A percentile compares a stretch with the other conserved stretches of the same genome.
These are phyloP conservation scores for Poecilia picta DNA, from an alignment of 2,797 vertebrate species.

Conservation along the genomic window DNA sequence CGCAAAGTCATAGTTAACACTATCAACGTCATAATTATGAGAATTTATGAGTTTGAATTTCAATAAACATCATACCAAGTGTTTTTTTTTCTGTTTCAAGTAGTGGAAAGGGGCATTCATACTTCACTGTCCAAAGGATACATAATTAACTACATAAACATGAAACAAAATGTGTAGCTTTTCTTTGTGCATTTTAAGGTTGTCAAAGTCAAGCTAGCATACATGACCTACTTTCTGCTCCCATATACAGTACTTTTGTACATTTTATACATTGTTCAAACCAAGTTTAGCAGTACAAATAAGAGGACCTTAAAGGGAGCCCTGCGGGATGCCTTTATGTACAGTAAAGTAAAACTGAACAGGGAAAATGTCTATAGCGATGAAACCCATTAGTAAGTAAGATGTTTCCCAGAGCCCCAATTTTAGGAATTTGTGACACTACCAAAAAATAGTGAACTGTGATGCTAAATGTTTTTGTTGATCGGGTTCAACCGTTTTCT, in stretches of 20 bases:
- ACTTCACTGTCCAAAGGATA: background rate
- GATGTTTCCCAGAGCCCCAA: background rate
- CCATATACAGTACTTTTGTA: too few relatives aligned
- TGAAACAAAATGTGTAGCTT: background rate
- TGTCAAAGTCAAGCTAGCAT: background rate
- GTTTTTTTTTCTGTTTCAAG: background rate
- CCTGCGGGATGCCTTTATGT: background rate
- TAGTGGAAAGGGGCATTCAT: background rate
- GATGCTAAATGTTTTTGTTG: background rate
- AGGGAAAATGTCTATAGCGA: background rate
- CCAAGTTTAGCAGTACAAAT: background rate
- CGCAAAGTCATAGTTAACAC: background rate
- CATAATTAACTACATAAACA: background rate
- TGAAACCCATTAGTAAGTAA: background rate
- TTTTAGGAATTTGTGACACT: background rate
- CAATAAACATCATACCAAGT: too few relatives aligned
- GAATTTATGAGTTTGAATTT: background rate
- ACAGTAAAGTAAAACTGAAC: background rate
- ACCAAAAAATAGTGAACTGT: background rate
- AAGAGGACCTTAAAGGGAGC: background rate
- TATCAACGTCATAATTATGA: background rate
- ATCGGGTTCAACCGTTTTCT: background rate
- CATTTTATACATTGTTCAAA: background rate
- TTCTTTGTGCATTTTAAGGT: background rate
- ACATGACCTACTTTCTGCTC: background rate